Evolutionary conservation across 2,888 invertebrate species (phyloP), one percentile per base, ranked within the genome.

Genomic region (Acleris laterana): DNA sequence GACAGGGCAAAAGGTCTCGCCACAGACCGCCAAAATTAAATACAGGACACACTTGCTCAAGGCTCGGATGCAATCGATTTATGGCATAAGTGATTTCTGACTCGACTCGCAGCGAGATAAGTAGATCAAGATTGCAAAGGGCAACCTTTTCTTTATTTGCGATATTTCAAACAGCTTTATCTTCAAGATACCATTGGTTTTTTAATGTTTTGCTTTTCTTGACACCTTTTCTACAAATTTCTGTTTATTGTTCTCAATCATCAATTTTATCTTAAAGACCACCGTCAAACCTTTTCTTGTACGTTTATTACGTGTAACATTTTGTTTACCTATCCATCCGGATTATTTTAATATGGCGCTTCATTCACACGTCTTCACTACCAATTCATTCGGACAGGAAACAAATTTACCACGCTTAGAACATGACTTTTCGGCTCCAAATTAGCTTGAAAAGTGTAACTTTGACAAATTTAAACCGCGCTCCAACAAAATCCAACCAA

Each of bases 51-150:
- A 80, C 74, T 81, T 72, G 89, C 91, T 91, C 74, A 79, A 75
- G 90, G 90, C 87, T 84, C 84, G 87, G 87, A 87, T 83, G 81
- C 79, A 72, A 87, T 89, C 83, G 86, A 88, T 87, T 78, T 77
- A 74, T 71, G 70, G 68, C 69, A 69, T 83, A 83, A 85, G 77
- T 82, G 80, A 83, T 77, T 80, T 75, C 76, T 70, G 72, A 71
- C 69, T 71, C 68, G 70, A 73, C 38, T 52, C 52, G 53, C 63
- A 58, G 53, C 53, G 38, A 68, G 42, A 50, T 68, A 63, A 62
- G 62, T 56, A 53, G 65, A 63, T 57, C 48, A 63, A 69, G 63
- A 69, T 70, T 66, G 56, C 52, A 58, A 56, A 65, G 50, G 17
- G 25, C 13, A 48, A 58, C 48, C 16, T 50, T 25, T 51, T 49